Percentiles rank a stretch among this genome's conserved stretches.
Conservation (phyloP, 1,140 invertebrate genomes). For the Pentalonia nigronervosa region DNA sequence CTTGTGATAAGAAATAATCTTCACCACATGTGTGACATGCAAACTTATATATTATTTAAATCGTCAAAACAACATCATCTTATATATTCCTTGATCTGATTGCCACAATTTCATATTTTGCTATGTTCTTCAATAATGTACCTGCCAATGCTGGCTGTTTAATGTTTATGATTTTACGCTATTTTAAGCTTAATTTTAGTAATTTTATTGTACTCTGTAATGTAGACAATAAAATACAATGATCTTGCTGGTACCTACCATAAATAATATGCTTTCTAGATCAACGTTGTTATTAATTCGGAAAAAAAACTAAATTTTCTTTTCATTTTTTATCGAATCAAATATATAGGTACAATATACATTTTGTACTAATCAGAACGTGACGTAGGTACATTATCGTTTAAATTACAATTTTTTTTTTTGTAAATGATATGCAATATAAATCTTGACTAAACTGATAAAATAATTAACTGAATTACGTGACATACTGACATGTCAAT, state of each 20-base stretch:
- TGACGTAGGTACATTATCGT: not conserved
- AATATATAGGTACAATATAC: not conserved
- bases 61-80: not conserved
- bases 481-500: not conserved
- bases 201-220: not conserved
- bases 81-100: not conserved
- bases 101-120: not conserved
- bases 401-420: not conserved
- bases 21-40: not conserved
- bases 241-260: not conserved
- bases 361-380: not conserved
- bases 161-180: not conserved
- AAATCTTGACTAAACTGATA: not conserved
- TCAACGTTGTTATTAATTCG: not conserved
- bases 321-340: not conserved
- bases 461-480: not conserved
- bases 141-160: not conserved
- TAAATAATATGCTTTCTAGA: conserved; percentile 7
- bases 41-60: not conserved
- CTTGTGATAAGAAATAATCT: not conserved
- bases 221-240: not conserved
- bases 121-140: not conserved
- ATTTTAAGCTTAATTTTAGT: not conserved
- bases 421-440: not conserved
- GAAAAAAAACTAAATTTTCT: not conserved